These are phyloP conservation scores for Nyctibius bracteatus DNA, from an alignment of 2,113 vertebrate genomes.

Conservation along the genomic window DNA sequence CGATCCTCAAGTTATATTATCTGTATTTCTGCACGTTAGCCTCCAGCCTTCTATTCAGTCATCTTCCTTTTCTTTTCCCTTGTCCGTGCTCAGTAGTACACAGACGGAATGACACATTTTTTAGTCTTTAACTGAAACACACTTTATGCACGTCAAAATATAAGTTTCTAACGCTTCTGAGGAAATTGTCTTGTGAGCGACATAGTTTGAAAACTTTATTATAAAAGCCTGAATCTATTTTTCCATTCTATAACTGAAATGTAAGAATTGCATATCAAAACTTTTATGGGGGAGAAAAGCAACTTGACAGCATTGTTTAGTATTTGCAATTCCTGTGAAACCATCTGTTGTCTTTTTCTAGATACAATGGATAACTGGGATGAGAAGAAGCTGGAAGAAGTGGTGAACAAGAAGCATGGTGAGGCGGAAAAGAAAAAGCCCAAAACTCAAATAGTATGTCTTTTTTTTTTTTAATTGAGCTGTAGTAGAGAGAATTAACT, in stretches of 20 bases:
- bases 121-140: background rate
- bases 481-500: background rate
- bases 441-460: constrained; percentile 96
- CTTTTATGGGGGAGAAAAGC: background rate
- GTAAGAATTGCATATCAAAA: background rate
- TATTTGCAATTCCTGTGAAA: background rate
- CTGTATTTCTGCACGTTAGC: background rate
- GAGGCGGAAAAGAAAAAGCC: constrained; percentile 97
- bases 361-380: constrained; percentile 99
- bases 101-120: background rate
- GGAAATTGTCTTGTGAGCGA: background rate
- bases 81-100: background rate
- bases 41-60: background rate
- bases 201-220: background rate
- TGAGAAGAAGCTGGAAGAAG: constrained; percentile 97
- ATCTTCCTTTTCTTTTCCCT: background rate
- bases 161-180: background rate
- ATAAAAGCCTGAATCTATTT: background rate
- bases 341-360: constrained; percentile 45
- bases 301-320: background rate
- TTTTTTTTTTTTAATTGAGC: constrained; percentile 48
- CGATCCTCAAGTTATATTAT: fast-evolving
- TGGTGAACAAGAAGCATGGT: constrained; percentile 96
- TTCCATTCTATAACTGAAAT: background rate
- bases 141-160: background rate